Evolutionary conservation across 2,113 vertebrate species (phyloP), one percentile per base, ranked within the genome.

Genomic region (Vireo altiloquus): DNA sequence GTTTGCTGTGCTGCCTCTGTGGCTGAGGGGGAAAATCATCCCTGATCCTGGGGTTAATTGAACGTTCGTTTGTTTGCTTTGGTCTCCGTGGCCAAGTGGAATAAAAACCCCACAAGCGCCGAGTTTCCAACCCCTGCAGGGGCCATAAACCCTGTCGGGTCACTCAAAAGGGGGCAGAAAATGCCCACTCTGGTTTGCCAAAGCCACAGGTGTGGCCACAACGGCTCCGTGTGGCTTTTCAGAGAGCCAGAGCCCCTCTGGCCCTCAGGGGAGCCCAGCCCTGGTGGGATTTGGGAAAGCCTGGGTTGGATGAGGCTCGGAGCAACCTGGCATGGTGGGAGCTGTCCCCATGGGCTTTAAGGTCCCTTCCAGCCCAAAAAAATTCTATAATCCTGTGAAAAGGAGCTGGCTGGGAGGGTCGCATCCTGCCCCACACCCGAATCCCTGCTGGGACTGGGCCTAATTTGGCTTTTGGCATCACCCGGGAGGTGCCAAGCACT

Each of bases 231-330:
- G 25, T 1, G n/a, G 47, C 15, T 82, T 87, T 59, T 68, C 3
- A 0, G 15, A 2, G 7, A 57, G 50, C 35, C 79, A 47, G 37
- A 63, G 8, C n/a, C 35, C n/a, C 30, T 4, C 49, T 0, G 2
- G 30, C 40, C 49, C 44, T 49, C 11, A 2, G 47, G 31, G 33
- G 6, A 68, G 8, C 66, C 28, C 78, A 19, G 44, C 47, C 20
- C 42, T 2, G 2, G 0, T 0, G 1, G 46, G 3, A 4, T n/a
- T 35, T 31, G 90, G 84, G 46, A 9, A 20, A 30, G 13, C 52
- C 6, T 49, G 69, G 27, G 2, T 4, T 8, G 35, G 40, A 35
- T 1, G 8, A 17, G 17, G 39, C 20, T 39, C 40, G 65, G 35
- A 88, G 42, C 20, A 10, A 2, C 11, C 57, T 49, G 66, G n/a